These are phyloP conservation scores for Esox masquinongy DNA, from an alignment of 2,797 vertebrate genomes.

Conservation along the genomic window DNA sequence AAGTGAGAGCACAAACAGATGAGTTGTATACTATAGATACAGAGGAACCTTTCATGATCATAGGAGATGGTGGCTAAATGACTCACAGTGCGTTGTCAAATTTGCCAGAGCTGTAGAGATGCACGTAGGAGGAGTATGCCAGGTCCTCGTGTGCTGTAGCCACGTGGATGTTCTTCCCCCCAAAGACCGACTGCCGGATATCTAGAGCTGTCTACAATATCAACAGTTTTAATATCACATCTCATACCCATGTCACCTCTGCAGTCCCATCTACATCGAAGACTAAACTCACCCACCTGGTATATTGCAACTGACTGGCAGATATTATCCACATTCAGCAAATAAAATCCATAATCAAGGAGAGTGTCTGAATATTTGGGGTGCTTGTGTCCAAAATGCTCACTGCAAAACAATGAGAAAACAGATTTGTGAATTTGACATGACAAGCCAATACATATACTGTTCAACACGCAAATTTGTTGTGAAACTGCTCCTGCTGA, in stretches of 20 bases:
- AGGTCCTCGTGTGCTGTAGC: slow-evolving; percentile 98
- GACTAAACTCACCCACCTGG: slow-evolving; percentile 79
- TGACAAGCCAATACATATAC: not conserved
- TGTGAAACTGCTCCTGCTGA: not conserved
- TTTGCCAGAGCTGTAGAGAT: slow-evolving; percentile 99
- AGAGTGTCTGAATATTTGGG: slow-evolving; percentile 98
- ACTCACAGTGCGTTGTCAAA: slow-evolving; percentile 99
- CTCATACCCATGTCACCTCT: not conserved
- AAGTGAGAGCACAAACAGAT: not conserved
- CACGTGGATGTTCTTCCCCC: slow-evolving; percentile 98
- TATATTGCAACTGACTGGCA: slow-evolving; percentile 99
- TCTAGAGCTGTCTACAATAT: slow-evolving; percentile 86
- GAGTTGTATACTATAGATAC: not conserved
- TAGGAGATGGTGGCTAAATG: slow-evolving; percentile 1
- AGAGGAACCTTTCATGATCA: not conserved
- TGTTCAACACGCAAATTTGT: not conserved
- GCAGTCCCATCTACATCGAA: not conserved
- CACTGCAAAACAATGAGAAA: slow-evolving; percentile 69
- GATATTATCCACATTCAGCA: slow-evolving; percentile 99
- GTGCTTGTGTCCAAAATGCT: slow-evolving; percentile 98
- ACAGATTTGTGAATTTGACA: slow-evolving; percentile 16
- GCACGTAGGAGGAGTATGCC: slow-evolving; percentile 97
- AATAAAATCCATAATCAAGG: slow-evolving; percentile 98
- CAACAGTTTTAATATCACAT: not conserved
- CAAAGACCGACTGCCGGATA: slow-evolving; percentile 98